Evolutionary conservation across 2,113 vertebrate genomes (phyloP), one percentile per base, ranked within the genome.

Genomic region (Centrocercus urophasianus): DNA sequence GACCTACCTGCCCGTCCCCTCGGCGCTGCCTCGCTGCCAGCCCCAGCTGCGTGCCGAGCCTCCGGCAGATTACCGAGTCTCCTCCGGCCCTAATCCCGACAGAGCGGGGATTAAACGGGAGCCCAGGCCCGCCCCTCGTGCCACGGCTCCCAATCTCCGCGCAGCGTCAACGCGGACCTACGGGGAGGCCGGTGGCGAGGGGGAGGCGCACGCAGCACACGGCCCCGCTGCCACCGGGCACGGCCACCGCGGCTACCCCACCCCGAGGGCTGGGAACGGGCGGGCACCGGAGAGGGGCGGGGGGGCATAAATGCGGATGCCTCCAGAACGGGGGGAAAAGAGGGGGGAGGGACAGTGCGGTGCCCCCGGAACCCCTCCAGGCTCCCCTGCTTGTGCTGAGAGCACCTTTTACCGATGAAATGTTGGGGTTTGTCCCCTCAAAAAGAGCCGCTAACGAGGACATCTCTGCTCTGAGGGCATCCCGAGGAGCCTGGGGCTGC

Each of bases 41-140:
- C 10, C 36, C 59, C 22, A 34, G n/a, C 34, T 38, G 47, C 11
- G 59, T 47, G 25, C 60, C 36, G 36, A 64, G 42, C 52, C 7
- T 24, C 19, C 47, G 32, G 54, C 48, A 50, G 89, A 75, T 86
- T 63, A 63, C 72, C 28, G 21, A 63, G 88, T 83, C 66, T 66
- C 57, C 75, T 42, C 19, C 42, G 5, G 38, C 64, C 32, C 82
- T 95, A 96, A 96, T 95, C 93, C 93, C 92, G 91, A 80, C 57
- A 83, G 88, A 96, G 94, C 77, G 83, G 73, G 91, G 96, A 94
- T 97, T 96, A 96, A 96, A 94, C 93, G 25, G 73, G 56, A 88
- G 27, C 15, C 27, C 81, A 34, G 85, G n/a, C 47, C 96, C 96
- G 95, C 96, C 93, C 90, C 95, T 88, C 32, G 30, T 3, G 14